These are phyloP conservation scores for Lasioglossum lativentre DNA, from an alignment of 2,888 invertebrate genomes.

Conservation along the genomic window DNA sequence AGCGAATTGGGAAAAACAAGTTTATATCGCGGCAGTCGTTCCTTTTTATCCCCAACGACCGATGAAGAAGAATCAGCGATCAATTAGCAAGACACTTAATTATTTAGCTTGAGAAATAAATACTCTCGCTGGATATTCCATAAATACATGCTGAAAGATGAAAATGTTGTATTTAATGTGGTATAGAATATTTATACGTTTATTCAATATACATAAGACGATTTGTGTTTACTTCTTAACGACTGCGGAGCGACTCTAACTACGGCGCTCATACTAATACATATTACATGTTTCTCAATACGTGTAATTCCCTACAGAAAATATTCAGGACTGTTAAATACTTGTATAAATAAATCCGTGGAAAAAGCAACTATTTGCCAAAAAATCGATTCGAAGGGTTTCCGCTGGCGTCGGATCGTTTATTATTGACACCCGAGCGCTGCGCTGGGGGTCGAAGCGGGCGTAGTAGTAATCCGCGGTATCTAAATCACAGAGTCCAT, in stretches of 20 bases:
- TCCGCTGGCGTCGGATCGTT: background rate
- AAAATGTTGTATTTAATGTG: too few relatives aligned
- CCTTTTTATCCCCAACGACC: background rate
- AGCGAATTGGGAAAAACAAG: background rate
- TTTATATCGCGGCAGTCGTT: conserved; percentile 13
- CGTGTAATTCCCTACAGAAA: too few relatives aligned
- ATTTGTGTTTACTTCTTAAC: too few relatives aligned
- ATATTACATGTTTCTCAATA: too few relatives aligned
- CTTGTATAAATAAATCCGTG: background rate
- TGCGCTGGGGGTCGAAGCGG: background rate
- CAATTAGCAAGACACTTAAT: background rate
- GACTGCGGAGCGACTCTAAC: too few relatives aligned
- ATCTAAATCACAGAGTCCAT: conserved; percentile 1
- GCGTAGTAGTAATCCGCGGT: background rate
- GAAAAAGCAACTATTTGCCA: background rate
- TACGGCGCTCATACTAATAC: too few relatives aligned
- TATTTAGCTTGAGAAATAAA: background rate
- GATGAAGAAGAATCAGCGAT: background rate
- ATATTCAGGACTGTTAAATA: too few relatives aligned
- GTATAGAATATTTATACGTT: too few relatives aligned
- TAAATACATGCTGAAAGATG: too few relatives aligned
- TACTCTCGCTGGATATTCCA: background rate
- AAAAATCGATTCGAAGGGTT: background rate
- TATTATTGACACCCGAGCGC: background rate
- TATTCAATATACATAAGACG: too few relatives aligned